Conservation (phyloP, 2,888 invertebrate genomes). For the Cheilosia pagana region DNA sequence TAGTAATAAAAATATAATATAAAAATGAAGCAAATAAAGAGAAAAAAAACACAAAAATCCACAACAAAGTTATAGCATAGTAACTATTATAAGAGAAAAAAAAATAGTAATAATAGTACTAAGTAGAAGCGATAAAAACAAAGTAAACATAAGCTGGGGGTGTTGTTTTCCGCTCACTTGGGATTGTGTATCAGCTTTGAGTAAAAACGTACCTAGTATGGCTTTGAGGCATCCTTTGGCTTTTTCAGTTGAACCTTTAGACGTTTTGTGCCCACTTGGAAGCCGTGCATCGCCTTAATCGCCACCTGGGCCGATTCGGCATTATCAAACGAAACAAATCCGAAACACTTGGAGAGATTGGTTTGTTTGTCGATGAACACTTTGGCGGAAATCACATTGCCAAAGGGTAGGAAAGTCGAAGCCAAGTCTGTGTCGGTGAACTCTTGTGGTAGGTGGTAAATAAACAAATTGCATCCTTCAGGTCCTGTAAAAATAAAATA, state of each 20-base stretch:
- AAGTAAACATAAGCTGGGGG: slow-evolving; percentile 45
- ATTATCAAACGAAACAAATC: slow-evolving; percentile 98
- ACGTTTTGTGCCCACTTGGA: slow-evolving; percentile 98
- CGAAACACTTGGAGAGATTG: slow-evolving; percentile 99
- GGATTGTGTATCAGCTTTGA: slow-evolving; percentile 1
- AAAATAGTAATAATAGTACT: slow-evolving; percentile 1
- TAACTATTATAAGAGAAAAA: slow-evolving; percentile 21
- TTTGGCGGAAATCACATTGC: slow-evolving; percentile 99
- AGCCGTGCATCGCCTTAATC: slow-evolving; percentile 98
- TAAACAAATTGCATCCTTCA: slow-evolving; percentile 99
- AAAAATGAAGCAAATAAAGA: slow-evolving; percentile 33
- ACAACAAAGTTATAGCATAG: slow-evolving; percentile 55
- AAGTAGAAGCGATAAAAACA: slow-evolving; percentile 41
- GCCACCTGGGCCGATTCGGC: slow-evolving; percentile 96
- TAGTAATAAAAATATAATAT: slow-evolving; percentile 39
- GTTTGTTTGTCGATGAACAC: slow-evolving; percentile 99
- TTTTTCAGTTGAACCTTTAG: slow-evolving; percentile 98
- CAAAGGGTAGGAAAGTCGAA: slow-evolving; percentile 98
- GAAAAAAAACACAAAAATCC: slow-evolving; percentile 63
- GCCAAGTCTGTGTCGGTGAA: slow-evolving; percentile 98
- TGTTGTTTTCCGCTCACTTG: slow-evolving; percentile 35
- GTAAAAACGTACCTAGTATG: slow-evolving; percentile 87
- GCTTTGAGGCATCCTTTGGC: slow-evolving; percentile 96
- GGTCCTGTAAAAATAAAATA: slow-evolving; percentile 87
- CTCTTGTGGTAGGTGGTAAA: slow-evolving; percentile 99